Evolutionary conservation across 2,888 invertebrate species (phyloP).

Genomic region (Hydraecia micacea): DNA sequence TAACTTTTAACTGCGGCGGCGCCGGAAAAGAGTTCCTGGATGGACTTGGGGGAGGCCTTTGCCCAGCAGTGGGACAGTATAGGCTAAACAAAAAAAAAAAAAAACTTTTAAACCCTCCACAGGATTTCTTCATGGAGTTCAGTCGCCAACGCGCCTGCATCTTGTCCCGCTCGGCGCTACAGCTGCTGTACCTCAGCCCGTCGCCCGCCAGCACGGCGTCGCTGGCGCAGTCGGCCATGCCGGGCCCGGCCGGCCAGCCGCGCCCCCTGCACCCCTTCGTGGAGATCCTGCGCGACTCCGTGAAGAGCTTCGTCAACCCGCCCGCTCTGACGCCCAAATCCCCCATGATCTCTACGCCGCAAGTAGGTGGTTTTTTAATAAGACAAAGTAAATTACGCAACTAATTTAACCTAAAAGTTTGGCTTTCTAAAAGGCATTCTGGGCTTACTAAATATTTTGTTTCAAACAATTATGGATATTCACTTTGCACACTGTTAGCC

Average conservation of each 20-base stretch:
- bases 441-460: too few species aligned
- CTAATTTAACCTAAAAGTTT: too few species aligned
- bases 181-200: slow-evolving; percentile 93
- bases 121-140: slow-evolving; percentile 97
- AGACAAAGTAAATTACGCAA: too few species aligned
- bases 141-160: slow-evolving; percentile 97
- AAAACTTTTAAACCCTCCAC: neutral
- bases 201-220: slow-evolving; percentile 83
- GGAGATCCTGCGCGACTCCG: slow-evolving; percentile 96
- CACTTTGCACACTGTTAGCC: too few species aligned
- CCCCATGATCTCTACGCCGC: slow-evolving; percentile 92
- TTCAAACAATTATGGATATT: too few species aligned
- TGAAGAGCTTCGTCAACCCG: slow-evolving; percentile 96
- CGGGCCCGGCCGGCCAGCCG: slow-evolving; percentile 70
- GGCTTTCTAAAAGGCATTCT: too few species aligned
- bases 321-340: slow-evolving; percentile 95
- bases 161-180: slow-evolving; percentile 96
- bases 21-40: too few species aligned
- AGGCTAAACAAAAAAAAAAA: too few species aligned
- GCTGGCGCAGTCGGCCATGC: slow-evolving; percentile 77
- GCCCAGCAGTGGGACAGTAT: too few species aligned
- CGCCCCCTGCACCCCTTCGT: slow-evolving; percentile 90
- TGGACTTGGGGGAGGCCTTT: too few species aligned
- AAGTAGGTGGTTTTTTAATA: slow-evolving; percentile 79
- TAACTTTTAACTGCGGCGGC: too few species aligned